These are phyloP conservation scores for Alcedo quadribrachys DNA, from an alignment of 2,797 vertebrate genomes.

Conservation along the genomic window DNA sequence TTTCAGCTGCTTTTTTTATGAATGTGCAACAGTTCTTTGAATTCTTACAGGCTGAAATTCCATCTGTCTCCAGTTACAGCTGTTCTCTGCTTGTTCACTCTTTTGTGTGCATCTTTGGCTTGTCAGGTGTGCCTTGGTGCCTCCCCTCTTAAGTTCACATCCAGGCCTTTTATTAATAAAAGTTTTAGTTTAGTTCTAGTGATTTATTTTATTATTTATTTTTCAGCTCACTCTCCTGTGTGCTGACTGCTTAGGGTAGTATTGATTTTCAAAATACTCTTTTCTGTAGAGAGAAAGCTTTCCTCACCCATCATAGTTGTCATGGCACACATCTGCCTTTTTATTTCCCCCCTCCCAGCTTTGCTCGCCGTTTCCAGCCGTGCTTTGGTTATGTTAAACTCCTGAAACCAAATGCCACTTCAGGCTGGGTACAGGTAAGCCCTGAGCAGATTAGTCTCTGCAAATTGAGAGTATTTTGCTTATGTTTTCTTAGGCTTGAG, in stretches of 20 bases:
- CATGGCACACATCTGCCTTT: not conserved
- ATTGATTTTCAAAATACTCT: not conserved
- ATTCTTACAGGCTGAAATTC: not conserved
- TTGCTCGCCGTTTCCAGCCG: not conserved
- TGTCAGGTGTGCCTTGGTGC: not conserved
- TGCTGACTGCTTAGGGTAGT: not conserved
- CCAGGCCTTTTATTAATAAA: fast-evolving
- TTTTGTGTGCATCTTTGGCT: not conserved
- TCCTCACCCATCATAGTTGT: not conserved
- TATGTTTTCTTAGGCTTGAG: not conserved
- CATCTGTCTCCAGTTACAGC: not conserved
- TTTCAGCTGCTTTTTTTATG: not conserved
- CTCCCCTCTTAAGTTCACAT: not conserved
- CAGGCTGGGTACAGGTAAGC: conserved; percentile 56
- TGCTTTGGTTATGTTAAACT: not conserved
- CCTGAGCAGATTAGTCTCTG: conserved; percentile 20
- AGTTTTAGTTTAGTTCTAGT: not conserved
- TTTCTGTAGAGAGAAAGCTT: not conserved
- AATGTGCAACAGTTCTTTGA: not conserved
- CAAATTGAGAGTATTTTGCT: not conserved
- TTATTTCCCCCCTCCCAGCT: fast-evolving
- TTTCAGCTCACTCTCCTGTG: not conserved
- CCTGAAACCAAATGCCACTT: not conserved
- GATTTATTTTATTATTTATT: not conserved
- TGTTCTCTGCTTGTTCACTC: not conserved